phyloP scores from a whole-genome alignment of 2,113 vertebrate genomes.

The Equus przewalskii region DNA sequence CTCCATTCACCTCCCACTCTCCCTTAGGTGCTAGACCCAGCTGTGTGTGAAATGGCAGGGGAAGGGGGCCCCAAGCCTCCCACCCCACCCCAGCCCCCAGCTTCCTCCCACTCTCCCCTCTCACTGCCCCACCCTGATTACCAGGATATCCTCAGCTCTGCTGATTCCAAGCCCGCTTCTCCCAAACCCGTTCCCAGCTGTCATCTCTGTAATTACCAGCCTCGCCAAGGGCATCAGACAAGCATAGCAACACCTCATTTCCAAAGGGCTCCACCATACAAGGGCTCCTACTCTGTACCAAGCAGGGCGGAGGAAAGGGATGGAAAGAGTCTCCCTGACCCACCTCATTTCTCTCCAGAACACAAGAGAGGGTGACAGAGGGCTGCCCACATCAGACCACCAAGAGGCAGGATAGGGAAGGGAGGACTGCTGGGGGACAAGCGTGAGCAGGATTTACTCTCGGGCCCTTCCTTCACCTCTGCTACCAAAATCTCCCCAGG shows the following conservation, averaged over 20 bases:
- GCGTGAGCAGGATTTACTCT: not conserved
- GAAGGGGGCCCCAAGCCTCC: not conserved
- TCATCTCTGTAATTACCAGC: conserved; percentile 77
- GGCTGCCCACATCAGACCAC: not conserved
- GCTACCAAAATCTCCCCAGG: not conserved
- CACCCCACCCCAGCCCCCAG: not conserved
- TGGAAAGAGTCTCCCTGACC: not conserved
- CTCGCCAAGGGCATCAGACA: conserved; percentile 65
- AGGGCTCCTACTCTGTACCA: not conserved
- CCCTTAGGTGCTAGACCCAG: not conserved
- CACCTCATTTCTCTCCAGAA: not conserved
- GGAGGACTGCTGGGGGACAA: not conserved
- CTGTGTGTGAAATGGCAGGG: not conserved
- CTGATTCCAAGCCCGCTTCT: conserved; percentile 49
- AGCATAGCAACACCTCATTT: conserved; percentile 59
- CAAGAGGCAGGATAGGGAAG: not conserved
- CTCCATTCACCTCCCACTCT: not conserved
- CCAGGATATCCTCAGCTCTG: conserved; percentile 55
- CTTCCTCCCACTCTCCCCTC: conserved; percentile 41
- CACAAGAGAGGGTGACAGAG: not conserved
- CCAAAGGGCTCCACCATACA: not conserved
- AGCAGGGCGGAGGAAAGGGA: not conserved
- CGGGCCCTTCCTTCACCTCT: not conserved
- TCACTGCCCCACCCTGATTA: conserved; percentile 63
- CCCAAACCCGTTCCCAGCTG: conserved; percentile 65